These are phyloP conservation scores for Pteropus alecto DNA, from an alignment of 2,113 vertebrate species.

Conservation along the genomic window DNA sequence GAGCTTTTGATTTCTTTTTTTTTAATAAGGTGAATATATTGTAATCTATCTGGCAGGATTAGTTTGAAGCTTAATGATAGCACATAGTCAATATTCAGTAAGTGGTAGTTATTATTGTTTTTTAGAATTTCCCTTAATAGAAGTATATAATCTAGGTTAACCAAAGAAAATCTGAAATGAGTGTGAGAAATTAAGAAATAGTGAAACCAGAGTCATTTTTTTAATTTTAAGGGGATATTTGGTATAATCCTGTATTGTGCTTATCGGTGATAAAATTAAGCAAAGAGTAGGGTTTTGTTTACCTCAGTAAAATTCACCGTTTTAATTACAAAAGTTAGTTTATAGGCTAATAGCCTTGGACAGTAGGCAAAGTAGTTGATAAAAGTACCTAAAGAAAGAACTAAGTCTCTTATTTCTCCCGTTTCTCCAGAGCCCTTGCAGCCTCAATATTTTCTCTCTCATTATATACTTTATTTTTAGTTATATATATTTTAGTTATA, in stretches of 20 bases:
- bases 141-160: background rate
- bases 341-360: slow-evolving; percentile 2
- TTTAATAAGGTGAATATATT: background rate
- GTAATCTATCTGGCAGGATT: background rate
- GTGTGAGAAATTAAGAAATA: background rate
- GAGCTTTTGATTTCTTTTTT: background rate
- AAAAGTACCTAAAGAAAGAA: slow-evolving; percentile 25
- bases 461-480: background rate
- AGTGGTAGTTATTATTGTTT: background rate
- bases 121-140: background rate
- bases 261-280: slow-evolving; percentile 66
- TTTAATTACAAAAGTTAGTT: slow-evolving; percentile 61
- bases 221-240: background rate
- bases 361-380: background rate
- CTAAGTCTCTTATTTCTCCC: background rate
- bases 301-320: slow-evolving; percentile 39
- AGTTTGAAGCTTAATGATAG: background rate
- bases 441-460: background rate
- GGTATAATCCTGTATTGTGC: background rate
- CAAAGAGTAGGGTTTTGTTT: slow-evolving; percentile 56
- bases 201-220: background rate
- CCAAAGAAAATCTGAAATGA: background rate
- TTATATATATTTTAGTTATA: background rate
- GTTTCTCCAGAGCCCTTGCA: background rate
- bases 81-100: background rate